Percentiles rank a stretch among this genome's conserved stretches.
These are phyloP conservation scores for Leucopsar rothschildi DNA, from an alignment of 2,113 vertebrate genomes.

Conservation along the genomic window DNA sequence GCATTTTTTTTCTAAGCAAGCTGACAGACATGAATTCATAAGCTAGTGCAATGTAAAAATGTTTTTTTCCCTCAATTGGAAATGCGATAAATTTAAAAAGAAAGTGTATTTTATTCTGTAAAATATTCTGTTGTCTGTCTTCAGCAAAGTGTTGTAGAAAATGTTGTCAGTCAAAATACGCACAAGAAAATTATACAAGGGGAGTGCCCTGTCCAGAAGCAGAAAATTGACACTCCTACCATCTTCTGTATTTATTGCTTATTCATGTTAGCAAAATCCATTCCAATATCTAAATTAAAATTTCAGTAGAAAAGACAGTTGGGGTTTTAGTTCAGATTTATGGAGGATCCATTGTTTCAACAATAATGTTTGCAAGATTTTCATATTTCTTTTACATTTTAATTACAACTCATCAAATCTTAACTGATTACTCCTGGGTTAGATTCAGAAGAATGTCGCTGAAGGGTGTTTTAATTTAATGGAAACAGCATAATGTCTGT, in stretches of 20 bases:
- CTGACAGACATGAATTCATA: background rate
- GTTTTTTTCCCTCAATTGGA: background rate
- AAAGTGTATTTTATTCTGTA: background rate
- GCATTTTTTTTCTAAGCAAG: background rate
- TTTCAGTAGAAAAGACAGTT: constrained; percentile 8
- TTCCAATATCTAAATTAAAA: constrained; percentile 34
- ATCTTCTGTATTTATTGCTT: background rate
- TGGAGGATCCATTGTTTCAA: constrained; percentile 41
- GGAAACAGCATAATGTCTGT: constrained; percentile 65
- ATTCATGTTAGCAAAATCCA: background rate
- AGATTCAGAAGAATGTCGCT: constrained; percentile 67
- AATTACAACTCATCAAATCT: constrained; percentile 74
- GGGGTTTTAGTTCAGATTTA: constrained; percentile 47
- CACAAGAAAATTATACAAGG: background rate
- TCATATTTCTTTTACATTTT: constrained; percentile 72
- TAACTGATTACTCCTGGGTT: constrained; percentile 67
- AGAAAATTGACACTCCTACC: background rate
- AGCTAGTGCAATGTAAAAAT: background rate
- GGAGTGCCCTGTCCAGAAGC: background rate
- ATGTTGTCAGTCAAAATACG: background rate
- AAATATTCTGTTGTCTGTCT: background rate
- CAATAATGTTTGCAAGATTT: constrained; percentile 51
- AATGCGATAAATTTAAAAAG: background rate
- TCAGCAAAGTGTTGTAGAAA: background rate
- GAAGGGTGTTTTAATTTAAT: constrained; percentile 75